Base-by-base conservation (phyloP, 2,113 vertebrate genomes). In the Oryzias melastigma region DNA sequence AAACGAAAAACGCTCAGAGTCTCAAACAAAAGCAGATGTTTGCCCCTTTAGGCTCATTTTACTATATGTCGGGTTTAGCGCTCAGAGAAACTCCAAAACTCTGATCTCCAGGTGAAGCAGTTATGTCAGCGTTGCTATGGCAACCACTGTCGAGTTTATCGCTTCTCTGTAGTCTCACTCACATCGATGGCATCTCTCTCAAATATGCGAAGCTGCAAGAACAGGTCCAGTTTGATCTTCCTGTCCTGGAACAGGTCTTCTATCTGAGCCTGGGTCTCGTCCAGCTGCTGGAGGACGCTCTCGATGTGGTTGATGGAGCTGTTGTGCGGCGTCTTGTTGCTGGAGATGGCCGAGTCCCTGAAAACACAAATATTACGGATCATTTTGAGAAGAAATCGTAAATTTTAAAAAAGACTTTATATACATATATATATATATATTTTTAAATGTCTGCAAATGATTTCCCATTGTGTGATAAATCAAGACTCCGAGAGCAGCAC, bases 241-340 rank as follows among this genome's bases (percentile, higher is more conserved):
- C 97, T 92, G 57, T 99, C 97, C 88, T 99, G 97, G 75, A 99
- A 99, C 62, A 99, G 94, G 78, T 99, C 97, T 86, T 98, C 97
- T 96, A 98, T 99, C 89, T 99, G 97, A 24, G 95, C 95, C 42
- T 98, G 97, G 16, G 97, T 96, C 88, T 99, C 97, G 49, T 99
- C 97, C 89, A 99, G 93, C 91, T 99, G 97, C 87, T 98, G 97
- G 78, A 99, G 92, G 62, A 99, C 97, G 3, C 94, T 96, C 89
- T 99, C 97, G 4, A 98, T 98, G 89, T 99, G 97, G 90, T 94
- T 96, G 88, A 99, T 98, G 7, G 97, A 99, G 91, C 97, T 99
- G 91, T 96, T 98, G 82, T 99, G 97, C 2, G 97, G 97, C 1
- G 95, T 94, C 92, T 99, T 99, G 87, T 99, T 99, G 87, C 95